phyloP scores from a whole-genome alignment of 2,113 vertebrate species.

The Misgurnus anguillicaudatus region DNA sequence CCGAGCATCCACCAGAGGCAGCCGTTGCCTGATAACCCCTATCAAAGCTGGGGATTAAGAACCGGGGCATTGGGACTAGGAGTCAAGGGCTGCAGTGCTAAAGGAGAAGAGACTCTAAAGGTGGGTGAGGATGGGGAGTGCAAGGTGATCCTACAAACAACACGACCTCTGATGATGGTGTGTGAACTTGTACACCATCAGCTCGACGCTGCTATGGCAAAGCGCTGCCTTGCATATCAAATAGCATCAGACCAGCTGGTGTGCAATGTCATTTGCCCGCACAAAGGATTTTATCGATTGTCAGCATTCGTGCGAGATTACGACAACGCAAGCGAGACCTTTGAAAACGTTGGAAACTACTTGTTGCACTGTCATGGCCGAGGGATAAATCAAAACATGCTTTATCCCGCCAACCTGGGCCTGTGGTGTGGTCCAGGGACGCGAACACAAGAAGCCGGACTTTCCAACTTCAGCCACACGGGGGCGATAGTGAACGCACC shows the following conservation, averaged over 20 bases:
- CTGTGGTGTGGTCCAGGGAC: slow-evolving; percentile 73
- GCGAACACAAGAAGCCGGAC: slow-evolving; percentile 65
- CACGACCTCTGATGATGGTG: slow-evolving; percentile 65
- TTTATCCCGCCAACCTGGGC: slow-evolving; percentile 74
- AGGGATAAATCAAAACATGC: slow-evolving; percentile 54
- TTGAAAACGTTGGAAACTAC: slow-evolving; percentile 77
- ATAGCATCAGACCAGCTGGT: slow-evolving; percentile 70
- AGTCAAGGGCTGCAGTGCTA: slow-evolving; percentile 62
- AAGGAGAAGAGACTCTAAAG: slow-evolving; percentile 61
- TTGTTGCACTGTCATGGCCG: slow-evolving; percentile 70
- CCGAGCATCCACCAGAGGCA: slow-evolving; percentile 58
- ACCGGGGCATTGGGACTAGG: slow-evolving; percentile 65
- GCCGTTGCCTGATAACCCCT: slow-evolving; percentile 74
- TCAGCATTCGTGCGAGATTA: slow-evolving; percentile 77
- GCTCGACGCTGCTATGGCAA: slow-evolving; percentile 63
- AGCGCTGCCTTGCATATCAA: slow-evolving; percentile 74
- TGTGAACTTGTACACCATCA: slow-evolving; percentile 72
- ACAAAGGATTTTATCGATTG: slow-evolving; percentile 73
- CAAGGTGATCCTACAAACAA: slow-evolving; percentile 67
- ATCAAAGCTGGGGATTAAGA: slow-evolving; percentile 77
- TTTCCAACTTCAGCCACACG: slow-evolving; percentile 75
- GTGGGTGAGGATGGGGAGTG: slow-evolving; percentile 62
- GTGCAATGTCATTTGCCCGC: slow-evolving; percentile 75
- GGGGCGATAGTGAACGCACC: slow-evolving; percentile 70
- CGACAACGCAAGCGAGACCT: slow-evolving; percentile 59